These are phyloP conservation scores for Andrena camellia DNA, from an alignment of 2,888 invertebrate species.

Conservation along the genomic window DNA sequence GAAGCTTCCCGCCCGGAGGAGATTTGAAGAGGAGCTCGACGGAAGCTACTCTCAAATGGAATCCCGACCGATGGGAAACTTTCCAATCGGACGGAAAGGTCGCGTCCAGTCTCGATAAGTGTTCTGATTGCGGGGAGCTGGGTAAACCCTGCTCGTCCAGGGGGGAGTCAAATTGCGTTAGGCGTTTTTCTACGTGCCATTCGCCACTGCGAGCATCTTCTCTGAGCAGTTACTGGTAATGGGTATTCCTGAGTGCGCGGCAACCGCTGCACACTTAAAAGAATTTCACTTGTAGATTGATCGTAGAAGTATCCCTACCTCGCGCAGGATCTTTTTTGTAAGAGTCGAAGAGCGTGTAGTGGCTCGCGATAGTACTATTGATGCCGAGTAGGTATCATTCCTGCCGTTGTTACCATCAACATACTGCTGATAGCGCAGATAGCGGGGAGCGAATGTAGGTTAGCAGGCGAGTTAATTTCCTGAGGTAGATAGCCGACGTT, in stretches of 20 bases:
- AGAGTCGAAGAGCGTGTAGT: too few species aligned
- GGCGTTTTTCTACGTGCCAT: not conserved
- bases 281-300: too few species aligned
- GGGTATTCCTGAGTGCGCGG: too few species aligned
- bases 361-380: not conserved
- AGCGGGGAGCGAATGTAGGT: conserved; percentile 62
- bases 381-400: not conserved
- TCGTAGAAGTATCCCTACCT: too few species aligned
- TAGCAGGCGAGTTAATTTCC: conserved; percentile 72
- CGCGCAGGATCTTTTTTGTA: too few species aligned
- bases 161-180: conserved; percentile 18
- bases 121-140: conserved; percentile 37
- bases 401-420: conserved; percentile 20
- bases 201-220: too few species aligned
- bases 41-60: conserved; percentile 26
- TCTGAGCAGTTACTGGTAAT: too few species aligned
- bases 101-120: conserved; percentile 40
- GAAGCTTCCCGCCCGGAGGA: conserved; percentile 26
- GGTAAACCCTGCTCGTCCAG: conserved; percentile 14
- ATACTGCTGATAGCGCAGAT: conserved; percentile 36
- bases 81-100: conserved; percentile 41
- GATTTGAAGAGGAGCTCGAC: conserved; percentile 15
- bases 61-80: conserved; percentile 40
- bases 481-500: conserved; percentile 62
- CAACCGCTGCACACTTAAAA: too few species aligned